Conservation (phyloP, 2,797 vertebrate genomes). For the Myotis pilosus region DNA sequence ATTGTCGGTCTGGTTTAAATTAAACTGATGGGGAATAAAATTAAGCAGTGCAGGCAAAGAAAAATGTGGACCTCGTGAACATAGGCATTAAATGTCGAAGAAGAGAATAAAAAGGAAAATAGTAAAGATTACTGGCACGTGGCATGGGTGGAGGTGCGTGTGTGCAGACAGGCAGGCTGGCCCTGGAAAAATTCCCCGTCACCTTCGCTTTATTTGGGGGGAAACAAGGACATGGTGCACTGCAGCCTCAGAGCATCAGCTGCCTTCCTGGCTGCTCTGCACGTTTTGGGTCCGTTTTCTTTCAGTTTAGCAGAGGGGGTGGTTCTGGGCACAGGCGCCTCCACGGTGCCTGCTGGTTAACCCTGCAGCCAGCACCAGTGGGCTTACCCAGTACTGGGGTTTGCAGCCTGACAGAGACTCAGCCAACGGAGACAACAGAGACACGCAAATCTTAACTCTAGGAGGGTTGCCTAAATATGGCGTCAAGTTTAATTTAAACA, state of each 20-base stretch:
- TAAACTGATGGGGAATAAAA: conserved; percentile 69
- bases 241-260: not conserved
- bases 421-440: conserved; percentile 70
- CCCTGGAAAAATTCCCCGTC: conserved; percentile 18
- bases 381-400: conserved; percentile 73
- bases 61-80: conserved; percentile 14
- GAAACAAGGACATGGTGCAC: not conserved
- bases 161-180: not conserved
- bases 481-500: conserved; percentile 48
- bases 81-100: conserved; percentile 28
- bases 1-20: conserved; percentile 61
- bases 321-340: not conserved
- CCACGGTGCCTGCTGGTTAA: conserved; percentile 62
- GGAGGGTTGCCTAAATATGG: conserved; percentile 72
- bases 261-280: conserved; percentile 11
- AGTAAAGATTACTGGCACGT: not conserved
- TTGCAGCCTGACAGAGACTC: conserved; percentile 73
- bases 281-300: conserved; percentile 54
- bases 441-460: conserved; percentile 52
- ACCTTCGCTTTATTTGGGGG: conserved; percentile 42
- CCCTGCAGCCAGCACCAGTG: conserved; percentile 67
- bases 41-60: conserved; percentile 69
- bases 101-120: not conserved
- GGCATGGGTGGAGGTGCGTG: not conserved
- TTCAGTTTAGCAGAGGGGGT: not conserved